Evolutionary conservation across 2,113 vertebrate species (phyloP).

Genomic region (Gracilinanus agilis): DNA sequence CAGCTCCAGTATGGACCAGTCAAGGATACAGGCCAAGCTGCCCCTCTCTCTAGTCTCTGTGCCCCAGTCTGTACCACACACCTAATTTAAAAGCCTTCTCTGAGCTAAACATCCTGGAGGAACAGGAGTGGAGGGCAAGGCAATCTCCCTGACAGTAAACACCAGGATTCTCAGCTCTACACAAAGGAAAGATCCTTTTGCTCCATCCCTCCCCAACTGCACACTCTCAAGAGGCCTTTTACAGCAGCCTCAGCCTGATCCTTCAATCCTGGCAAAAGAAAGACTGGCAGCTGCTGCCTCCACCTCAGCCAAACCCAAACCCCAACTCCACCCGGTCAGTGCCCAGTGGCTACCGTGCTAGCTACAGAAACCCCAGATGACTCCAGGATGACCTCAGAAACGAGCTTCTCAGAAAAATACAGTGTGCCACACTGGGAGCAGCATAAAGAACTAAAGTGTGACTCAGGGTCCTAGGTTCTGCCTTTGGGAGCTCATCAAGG

Average conservation of each 20-base stretch:
- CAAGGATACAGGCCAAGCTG: not conserved
- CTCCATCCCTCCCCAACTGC: slow-evolving; percentile 4
- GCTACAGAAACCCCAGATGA: slow-evolving; percentile 14
- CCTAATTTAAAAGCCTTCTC: not conserved
- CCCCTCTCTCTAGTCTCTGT: not conserved
- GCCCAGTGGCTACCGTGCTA: slow-evolving; percentile 11
- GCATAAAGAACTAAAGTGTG: not conserved
- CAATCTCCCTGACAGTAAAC: not conserved
- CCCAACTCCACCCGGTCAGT: slow-evolving; percentile 30
- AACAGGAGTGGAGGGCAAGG: not conserved
- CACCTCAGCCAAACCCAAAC: slow-evolving; percentile 33
- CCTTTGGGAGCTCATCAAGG: not conserved
- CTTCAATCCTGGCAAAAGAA: slow-evolving; percentile 26
- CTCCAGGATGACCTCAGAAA: not conserved
- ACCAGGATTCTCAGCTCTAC: not conserved
- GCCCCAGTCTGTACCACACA: not conserved
- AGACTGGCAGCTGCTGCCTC: slow-evolving; percentile 34
- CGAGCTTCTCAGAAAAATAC: not conserved
- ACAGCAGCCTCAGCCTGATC: slow-evolving; percentile 42
- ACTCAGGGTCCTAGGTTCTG: not conserved
- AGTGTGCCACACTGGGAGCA: not conserved
- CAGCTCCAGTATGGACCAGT: not conserved
- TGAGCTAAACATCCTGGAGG: not conserved
- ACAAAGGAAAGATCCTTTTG: not conserved
- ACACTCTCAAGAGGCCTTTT: slow-evolving; percentile 42